These are phyloP conservation scores for Oplegnathus fasciatus DNA, from an alignment of 2,113 vertebrate genomes.

Conservation along the genomic window DNA sequence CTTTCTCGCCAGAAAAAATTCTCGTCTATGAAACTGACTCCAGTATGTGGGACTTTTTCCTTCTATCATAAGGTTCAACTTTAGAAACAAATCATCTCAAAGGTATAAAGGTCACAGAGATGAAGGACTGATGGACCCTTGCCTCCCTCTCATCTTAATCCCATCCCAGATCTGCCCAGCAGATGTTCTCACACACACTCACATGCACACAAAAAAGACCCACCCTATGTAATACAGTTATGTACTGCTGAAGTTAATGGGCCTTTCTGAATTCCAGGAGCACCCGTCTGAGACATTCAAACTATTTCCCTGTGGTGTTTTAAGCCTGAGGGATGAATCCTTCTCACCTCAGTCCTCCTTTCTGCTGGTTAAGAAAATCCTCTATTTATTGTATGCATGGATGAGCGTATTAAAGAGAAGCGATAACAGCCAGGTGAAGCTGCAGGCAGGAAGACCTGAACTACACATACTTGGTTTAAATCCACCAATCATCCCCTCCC, in stretches of 20 bases:
- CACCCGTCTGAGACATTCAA: constrained; percentile 64
- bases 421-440: constrained; percentile 37
- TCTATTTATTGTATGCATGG: constrained; percentile 46
- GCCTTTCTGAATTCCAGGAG: constrained; percentile 63
- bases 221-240: background rate
- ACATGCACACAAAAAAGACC: constrained; percentile 26
- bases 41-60: background rate
- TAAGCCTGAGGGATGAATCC: constrained; percentile 31
- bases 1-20: background rate
- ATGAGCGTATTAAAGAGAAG: constrained; percentile 25
- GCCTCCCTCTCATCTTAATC: constrained; percentile 28
- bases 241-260: constrained; percentile 39
- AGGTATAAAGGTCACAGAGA: constrained; percentile 28
- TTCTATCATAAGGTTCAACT: background rate
- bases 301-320: constrained; percentile 65
- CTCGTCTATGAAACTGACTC: constrained; percentile 12
- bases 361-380: constrained; percentile 37
- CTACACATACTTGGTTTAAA: constrained; percentile 6
- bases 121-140: constrained; percentile 14
- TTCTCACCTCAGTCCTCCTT: constrained; percentile 39
- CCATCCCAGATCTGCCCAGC: constrained; percentile 45
- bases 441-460: constrained; percentile 9
- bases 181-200: constrained; percentile 50
- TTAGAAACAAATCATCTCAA: background rate
- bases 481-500: background rate